Evolutionary conservation across 2,888 invertebrate species (phyloP).

Genomic region (Formica aserva): DNA sequence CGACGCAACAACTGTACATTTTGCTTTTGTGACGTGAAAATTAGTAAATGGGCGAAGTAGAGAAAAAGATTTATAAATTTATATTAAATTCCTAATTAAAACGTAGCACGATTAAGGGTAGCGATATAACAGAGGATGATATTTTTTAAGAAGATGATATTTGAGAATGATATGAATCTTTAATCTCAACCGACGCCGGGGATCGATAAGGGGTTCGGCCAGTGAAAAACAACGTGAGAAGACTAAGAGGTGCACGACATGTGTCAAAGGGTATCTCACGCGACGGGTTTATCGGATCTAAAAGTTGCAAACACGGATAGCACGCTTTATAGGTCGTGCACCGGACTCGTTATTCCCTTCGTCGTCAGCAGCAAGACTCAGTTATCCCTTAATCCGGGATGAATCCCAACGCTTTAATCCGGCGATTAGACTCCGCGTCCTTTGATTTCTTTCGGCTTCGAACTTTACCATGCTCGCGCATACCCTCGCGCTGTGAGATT

Average conservation of each 20-base stretch:
- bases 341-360: constrained; percentile 70
- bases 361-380: constrained; percentile 66
- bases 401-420: constrained; percentile 74
- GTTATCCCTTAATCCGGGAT: constrained; percentile 77
- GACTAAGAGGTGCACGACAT: constrained; percentile 33
- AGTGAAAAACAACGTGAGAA: constrained; percentile 34
- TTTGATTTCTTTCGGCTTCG: constrained; percentile 71
- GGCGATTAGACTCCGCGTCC: constrained; percentile 69
- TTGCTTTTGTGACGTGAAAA: constrained; percentile 3
- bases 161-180: not conserved
- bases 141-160: not conserved
- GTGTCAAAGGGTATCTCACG: constrained; percentile 55
- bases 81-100: not conserved
- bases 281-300: constrained; percentile 68
- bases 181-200: not conserved
- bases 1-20: not conserved
- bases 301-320: constrained; percentile 73
- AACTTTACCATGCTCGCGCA: constrained; percentile 50
- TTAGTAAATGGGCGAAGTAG: not conserved
- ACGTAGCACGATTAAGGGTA: not conserved
- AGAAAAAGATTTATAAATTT: not conserved
- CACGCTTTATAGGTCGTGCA: constrained; percentile 63
- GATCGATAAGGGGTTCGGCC: constrained; percentile 1
- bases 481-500: constrained; percentile 45
- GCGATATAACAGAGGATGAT: not conserved